Conservation (phyloP, 2,888 invertebrate species). For the Pseudococcus viburni region DNA sequence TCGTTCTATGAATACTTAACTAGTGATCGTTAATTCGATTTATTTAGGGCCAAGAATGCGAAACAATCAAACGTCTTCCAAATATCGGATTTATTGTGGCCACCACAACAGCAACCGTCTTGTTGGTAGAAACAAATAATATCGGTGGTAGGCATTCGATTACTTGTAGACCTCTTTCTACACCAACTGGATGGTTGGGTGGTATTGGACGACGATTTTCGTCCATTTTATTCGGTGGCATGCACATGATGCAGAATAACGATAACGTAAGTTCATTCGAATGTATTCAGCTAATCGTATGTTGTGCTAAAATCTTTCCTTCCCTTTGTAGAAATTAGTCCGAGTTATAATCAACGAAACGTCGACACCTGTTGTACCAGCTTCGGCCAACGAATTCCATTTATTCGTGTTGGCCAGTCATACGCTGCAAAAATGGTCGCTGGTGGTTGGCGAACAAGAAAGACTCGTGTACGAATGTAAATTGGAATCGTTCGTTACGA, state of each 20-base stretch:
- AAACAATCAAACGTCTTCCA: constrained; percentile 79
- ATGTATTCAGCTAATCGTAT: background rate
- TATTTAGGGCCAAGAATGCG: constrained; percentile 83
- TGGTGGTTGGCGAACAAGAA: constrained; percentile 78
- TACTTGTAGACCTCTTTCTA: constrained; percentile 78
- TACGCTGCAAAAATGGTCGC: constrained; percentile 86
- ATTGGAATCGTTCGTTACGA: constrained; percentile 80
- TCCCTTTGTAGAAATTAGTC: constrained; percentile 75
- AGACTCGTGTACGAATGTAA: constrained; percentile 83
- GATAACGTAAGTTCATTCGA: constrained; percentile 69
- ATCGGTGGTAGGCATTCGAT: constrained; percentile 79
- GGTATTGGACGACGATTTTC: constrained; percentile 88
- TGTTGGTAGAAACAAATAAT: constrained; percentile 78
- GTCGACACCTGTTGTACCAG: constrained; percentile 71
- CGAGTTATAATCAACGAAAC: constrained; percentile 76
- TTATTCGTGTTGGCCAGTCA: constrained; percentile 84
- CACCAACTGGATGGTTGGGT: constrained; percentile 87
- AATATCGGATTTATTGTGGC: constrained; percentile 86
- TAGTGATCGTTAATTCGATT: constrained; percentile 5
- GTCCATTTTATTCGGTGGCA: constrained; percentile 82
- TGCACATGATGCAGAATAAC: constrained; percentile 70
- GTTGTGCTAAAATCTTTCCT: background rate
- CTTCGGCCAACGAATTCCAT: constrained; percentile 72
- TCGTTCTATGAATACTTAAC: constrained; percentile 33
- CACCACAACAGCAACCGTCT: constrained; percentile 88